phyloP scores from a whole-genome alignment of 2,797 vertebrate genomes.

The Hippocampus kuda region DNA sequence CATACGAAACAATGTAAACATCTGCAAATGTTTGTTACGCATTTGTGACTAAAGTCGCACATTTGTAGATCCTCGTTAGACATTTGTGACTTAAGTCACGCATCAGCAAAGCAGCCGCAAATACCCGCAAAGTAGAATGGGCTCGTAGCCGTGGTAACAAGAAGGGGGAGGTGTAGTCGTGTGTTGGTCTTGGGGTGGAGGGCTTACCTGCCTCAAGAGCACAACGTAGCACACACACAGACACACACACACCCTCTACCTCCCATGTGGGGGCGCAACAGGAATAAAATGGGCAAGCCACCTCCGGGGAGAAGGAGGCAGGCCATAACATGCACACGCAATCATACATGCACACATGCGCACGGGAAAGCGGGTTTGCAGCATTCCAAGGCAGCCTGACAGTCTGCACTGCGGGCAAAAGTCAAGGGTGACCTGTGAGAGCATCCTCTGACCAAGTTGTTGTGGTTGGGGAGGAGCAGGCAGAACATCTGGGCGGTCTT shows the following conservation, averaged over 20 bases:
- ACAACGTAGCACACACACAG: background rate
- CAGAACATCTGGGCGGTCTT: background rate
- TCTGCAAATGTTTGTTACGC: no score
- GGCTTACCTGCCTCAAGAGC: background rate
- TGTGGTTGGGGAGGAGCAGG: no score
- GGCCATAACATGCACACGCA: background rate
- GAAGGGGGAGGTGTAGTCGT: conserved; percentile 25
- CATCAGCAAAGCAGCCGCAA: no score
- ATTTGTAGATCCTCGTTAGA: no score
- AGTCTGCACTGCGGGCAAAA: conserved; percentile 12
- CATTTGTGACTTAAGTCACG: no score
- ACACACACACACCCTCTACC: background rate
- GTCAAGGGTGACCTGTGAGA: background rate
- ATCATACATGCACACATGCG: background rate
- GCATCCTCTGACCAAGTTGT: conserved; percentile 15
- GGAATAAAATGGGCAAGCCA: background rate
- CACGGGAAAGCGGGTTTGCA: conserved; percentile 11
- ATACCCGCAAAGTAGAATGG: background rate
- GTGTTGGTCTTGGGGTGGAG: conserved; percentile 18
- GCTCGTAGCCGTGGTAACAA: conserved; percentile 53
- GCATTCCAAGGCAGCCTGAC: conserved; percentile 27
- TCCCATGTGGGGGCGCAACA: background rate
- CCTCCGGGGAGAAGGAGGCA: background rate
- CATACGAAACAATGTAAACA: no score
- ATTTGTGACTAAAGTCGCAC: no score